Percentiles rank a stretch among this genome's conserved stretches.
These are phyloP conservation scores for Microchrysa polita DNA, from an alignment of 2,888 invertebrate genomes.

Conservation along the genomic window DNA sequence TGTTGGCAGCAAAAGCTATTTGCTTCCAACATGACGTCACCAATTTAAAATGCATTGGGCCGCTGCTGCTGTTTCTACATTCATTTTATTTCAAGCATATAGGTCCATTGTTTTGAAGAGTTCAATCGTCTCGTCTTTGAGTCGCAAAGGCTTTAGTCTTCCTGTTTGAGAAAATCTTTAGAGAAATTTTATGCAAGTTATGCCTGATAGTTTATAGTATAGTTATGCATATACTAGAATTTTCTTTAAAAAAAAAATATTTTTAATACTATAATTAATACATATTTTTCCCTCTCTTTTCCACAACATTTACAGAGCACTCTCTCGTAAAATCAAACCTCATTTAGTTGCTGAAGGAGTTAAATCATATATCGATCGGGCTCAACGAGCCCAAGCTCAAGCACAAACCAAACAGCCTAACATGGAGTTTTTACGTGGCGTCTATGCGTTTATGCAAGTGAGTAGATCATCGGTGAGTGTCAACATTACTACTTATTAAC, in stretches of 20 bases:
- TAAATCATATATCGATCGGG: slow-evolving; percentile 64
- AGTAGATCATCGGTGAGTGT: slow-evolving; percentile 67
- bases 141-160: too few relatives aligned
- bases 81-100: too few relatives aligned
- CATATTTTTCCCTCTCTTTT: not conserved
- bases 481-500: slow-evolving; percentile 61
- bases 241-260: too few relatives aligned
- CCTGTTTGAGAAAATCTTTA: too few relatives aligned
- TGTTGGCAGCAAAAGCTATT: too few relatives aligned
- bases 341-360: slow-evolving; percentile 64
- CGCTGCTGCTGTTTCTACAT: too few relatives aligned
- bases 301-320: slow-evolving; percentile 55
- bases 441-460: slow-evolving; percentile 67
- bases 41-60: too few relatives aligned
- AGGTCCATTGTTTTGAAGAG: too few relatives aligned
- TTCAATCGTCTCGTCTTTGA: too few relatives aligned
- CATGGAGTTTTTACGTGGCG: slow-evolving; percentile 67
- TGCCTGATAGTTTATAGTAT: too few relatives aligned
- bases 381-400: slow-evolving; percentile 56
- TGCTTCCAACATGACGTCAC: too few relatives aligned
- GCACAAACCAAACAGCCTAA: slow-evolving; percentile 63
- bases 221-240: not conserved
- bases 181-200: too few relatives aligned
- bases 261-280: not conserved
- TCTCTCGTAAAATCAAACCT: slow-evolving; percentile 64